Evolutionary conservation across 2,113 vertebrate genomes (phyloP), one percentile per base, ranked within the genome.

Genomic region (Cyrtonyx montezumae): DNA sequence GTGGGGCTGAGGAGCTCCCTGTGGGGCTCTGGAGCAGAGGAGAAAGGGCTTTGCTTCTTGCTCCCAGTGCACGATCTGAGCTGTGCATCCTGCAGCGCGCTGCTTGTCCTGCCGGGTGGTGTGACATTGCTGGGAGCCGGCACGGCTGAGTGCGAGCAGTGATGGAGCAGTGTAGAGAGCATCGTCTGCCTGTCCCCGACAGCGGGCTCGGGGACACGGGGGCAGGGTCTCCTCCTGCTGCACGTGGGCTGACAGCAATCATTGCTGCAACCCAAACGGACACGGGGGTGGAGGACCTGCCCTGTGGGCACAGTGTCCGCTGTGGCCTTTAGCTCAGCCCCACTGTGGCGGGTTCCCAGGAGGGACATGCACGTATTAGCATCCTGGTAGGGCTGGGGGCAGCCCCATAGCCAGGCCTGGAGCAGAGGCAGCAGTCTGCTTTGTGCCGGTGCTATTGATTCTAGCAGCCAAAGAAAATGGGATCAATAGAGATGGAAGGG

Each of bases 81-180:
- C 63, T 81, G 67, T 65, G 89, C 32, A 1, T 81, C 51, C 48
- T 40, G 87, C 48, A 8, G 69, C 4, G 15, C 3, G 32, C 62
- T 73, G 68, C 88, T 45, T 37, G 73, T 94, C 88, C 86, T 86
- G 1, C 6, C 73, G 66, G 91, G 77, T 23, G 5, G 61, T 2
- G 80, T 96, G 95, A 95, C 95, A 95, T 94, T 96, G 95, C 86
- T 75, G 17, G 5, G 49, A 23, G 82, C 79, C 62, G 83, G 86
- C 84, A 17, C 23, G 9, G n/a, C 67, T 3, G 40, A 40, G 34
- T 8, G 34, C 34, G 13, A 37, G 79, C 37, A 4, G 55, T 1
- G 21, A 21, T 1, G 1, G 43, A 76, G 84, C 9, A 1, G 5
- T 5, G 32, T 6, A 45, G 74, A 32, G 53, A 69, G 46, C 68